Conservation (phyloP, 2,113 vertebrate genomes). For the Anser brachyrhynchus region DNA sequence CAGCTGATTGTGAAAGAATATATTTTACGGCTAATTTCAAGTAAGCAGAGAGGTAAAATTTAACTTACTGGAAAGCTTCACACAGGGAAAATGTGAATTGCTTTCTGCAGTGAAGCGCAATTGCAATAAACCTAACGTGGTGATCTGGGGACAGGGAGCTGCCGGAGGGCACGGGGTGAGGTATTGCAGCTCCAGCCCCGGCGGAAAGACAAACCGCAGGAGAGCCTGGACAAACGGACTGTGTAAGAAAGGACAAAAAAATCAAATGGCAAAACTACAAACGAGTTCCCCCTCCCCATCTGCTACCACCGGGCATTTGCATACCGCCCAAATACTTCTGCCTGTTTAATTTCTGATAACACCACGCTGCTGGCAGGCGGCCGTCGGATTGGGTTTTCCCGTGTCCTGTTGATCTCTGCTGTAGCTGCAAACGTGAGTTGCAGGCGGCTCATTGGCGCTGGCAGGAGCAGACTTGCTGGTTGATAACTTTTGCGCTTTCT, state of each 20-base stretch:
- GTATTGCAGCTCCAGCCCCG: background rate
- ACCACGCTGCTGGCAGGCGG: background rate
- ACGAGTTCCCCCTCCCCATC: background rate
- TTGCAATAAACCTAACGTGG: background rate
- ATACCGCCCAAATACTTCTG: background rate
- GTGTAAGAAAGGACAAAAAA: background rate
- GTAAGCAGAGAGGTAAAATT: constrained; percentile 47
- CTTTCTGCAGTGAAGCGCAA: background rate
- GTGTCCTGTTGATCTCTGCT: background rate
- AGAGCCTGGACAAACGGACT: background rate
- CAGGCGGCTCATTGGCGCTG: background rate
- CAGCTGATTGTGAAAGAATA: background rate
- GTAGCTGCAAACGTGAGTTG: accelerated
- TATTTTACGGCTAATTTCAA: constrained; percentile 41
- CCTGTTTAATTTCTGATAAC: background rate
- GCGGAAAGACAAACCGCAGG: background rate
- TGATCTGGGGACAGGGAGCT: background rate
- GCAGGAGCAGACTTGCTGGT: background rate
- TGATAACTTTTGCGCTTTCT: background rate
- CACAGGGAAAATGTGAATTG: background rate
- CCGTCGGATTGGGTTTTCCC: background rate
- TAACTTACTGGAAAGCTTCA: constrained; percentile 38
- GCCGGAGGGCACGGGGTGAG: background rate
- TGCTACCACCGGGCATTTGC: background rate
- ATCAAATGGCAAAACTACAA: background rate